A percentile compares a stretch with the other conserved stretches of the same genome.
These are phyloP conservation scores for Ormyrus thymus DNA, from an alignment of 2,888 invertebrate genomes.

Conservation along the genomic window DNA sequence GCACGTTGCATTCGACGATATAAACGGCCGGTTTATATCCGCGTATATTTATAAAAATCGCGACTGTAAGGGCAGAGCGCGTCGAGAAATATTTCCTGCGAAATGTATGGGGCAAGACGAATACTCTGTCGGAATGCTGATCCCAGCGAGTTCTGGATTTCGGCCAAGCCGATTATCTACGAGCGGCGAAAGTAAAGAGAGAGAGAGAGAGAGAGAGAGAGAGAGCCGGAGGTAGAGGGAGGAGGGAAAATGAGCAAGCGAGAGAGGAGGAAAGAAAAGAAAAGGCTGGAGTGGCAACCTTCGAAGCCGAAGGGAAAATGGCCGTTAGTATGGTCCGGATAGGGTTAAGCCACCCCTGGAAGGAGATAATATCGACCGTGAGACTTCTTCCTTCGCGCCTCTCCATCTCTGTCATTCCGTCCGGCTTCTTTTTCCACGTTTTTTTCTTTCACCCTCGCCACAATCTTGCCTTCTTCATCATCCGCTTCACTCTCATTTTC, in stretches of 20 bases:
- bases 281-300: slow-evolving; percentile 37
- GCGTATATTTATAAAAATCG: slow-evolving; percentile 23
- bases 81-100: slow-evolving; percentile 43
- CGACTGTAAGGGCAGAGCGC: neutral
- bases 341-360: slow-evolving; percentile 49
- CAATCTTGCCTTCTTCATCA: slow-evolving; percentile 37
- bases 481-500: slow-evolving; percentile 47
- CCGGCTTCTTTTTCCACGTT: slow-evolving; percentile 2
- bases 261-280: no score
- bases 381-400: neutral
- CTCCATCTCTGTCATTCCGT: slow-evolving; percentile 33
- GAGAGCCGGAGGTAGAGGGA: neutral
- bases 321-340: slow-evolving; percentile 49
- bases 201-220: slow-evolving; percentile 17
- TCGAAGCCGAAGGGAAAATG: slow-evolving; percentile 52
- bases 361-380: slow-evolving; percentile 6
- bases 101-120: slow-evolving; percentile 44
- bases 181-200: slow-evolving; percentile 39
- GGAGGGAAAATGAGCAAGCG: neutral
- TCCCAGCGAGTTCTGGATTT: slow-evolving; percentile 53
- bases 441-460: neutral
- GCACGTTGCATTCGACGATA: no score
- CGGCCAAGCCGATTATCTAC: slow-evolving; percentile 56
- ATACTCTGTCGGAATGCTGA: slow-evolving; percentile 53
- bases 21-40: neutral